Percentiles rank a stretch among this genome's conserved stretches.
Conservation (phyloP, 2,113 vertebrate genomes). For the Protobothrops mucrosquamatus region DNA sequence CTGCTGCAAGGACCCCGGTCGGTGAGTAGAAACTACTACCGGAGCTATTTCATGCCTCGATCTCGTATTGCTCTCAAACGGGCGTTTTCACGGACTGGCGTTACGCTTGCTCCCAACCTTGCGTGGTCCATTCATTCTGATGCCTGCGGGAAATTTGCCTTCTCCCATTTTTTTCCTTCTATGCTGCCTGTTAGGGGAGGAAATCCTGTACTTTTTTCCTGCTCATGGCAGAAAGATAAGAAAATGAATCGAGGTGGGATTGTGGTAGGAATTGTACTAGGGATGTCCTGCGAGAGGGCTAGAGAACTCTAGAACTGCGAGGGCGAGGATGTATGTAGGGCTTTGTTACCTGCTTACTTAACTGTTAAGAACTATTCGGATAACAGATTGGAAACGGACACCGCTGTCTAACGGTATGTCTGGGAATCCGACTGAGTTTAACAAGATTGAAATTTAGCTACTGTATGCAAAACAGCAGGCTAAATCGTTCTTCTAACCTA, state of each 20-base stretch:
- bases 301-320: not conserved
- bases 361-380: not conserved
- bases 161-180: not conserved
- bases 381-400: not conserved
- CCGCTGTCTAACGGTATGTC: too few species aligned
- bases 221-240: not conserved
- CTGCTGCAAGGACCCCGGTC: constrained; percentile 84
- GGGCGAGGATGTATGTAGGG: not conserved
- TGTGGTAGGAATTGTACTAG: not conserved
- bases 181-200: not conserved
- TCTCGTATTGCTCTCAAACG: not conserved
- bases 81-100: not conserved
- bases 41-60: not conserved
- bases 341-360: not conserved
- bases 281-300: not conserved
- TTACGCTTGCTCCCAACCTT: not conserved
- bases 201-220: not conserved
- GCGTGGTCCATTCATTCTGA: not conserved
- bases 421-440: not conserved
- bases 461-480: not conserved
- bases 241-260: too few species aligned
- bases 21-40: constrained; percentile 67
- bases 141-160: not conserved
- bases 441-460: not conserved
- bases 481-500: not conserved